phyloP scores from a whole-genome alignment of 2,113 vertebrate genomes.

The Cathartes aura region DNA sequence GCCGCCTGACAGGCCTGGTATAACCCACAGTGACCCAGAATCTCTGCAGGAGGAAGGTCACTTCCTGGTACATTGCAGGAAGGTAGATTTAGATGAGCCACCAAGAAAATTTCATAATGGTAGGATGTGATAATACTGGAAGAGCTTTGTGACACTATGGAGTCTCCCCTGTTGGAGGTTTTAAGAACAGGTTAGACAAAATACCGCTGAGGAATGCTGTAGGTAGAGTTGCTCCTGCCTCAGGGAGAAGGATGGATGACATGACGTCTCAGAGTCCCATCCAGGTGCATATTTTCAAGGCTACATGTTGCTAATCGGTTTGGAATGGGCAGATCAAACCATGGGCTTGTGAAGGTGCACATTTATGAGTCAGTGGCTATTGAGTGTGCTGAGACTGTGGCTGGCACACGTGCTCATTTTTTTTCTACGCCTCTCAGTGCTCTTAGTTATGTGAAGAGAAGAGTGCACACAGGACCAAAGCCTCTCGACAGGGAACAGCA shows the following conservation, averaged over 20 bases:
- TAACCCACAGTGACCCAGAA: background rate
- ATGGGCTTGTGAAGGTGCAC: background rate
- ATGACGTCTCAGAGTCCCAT: fast-evolving
- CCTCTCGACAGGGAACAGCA: fast-evolving
- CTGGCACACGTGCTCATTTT: fast-evolving
- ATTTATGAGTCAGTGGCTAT: background rate
- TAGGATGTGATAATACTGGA: background rate
- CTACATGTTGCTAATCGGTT: background rate
- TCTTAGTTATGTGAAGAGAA: background rate
- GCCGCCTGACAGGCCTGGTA: background rate
- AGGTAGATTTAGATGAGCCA: background rate
- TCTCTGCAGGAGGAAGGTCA: background rate
- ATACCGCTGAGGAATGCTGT: background rate
- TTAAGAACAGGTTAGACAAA: background rate
- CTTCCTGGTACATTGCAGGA: background rate
- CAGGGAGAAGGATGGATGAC: background rate
- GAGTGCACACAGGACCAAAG: no score
- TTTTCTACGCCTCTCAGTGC: background rate
- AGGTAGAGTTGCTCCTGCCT: background rate
- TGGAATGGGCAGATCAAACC: background rate
- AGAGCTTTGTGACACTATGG: background rate
- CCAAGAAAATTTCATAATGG: background rate
- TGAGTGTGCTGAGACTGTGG: background rate
- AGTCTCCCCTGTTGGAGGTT: background rate
- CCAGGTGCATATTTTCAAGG: background rate